phyloP scores from a whole-genome alignment of 2,888 invertebrate genomes.

The Cephus pulcher region DNA sequence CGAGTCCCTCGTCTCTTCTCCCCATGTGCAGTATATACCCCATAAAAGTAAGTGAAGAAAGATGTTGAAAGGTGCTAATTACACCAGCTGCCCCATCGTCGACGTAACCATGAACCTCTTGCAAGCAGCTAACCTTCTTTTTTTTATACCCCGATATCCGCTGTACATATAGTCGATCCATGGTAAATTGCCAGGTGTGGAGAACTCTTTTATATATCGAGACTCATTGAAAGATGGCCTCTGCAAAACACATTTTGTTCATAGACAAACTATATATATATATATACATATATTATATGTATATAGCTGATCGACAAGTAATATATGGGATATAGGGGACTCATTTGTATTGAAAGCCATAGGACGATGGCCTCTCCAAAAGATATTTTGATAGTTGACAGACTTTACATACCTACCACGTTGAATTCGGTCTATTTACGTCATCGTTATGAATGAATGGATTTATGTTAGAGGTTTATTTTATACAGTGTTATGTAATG shows the following conservation, averaged over 20 bases:
- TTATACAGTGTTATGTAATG: not conserved
- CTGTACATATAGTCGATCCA: not conserved
- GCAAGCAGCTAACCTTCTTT: not conserved
- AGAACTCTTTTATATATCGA: not conserved
- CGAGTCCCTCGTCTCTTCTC: conserved; percentile 6
- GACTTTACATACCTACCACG: not conserved
- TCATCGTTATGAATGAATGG: not conserved
- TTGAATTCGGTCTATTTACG: not conserved
- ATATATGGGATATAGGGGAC: no score
- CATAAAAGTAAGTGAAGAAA: conserved; percentile 21
- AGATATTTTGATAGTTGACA: not conserved
- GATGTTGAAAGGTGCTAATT: conserved; percentile 25
- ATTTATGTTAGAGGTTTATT: not conserved
- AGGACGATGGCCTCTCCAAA: no score
- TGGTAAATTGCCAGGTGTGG: not conserved
- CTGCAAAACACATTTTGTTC: no score
- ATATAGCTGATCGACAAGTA: no score
- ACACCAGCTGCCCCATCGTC: conserved; percentile 1
- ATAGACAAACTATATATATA: no score
- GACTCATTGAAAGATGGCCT: no score
- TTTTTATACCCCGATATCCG: not conserved
- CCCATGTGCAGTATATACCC: conserved; percentile 10
- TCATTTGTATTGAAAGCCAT: no score
- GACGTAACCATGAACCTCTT: not conserved
- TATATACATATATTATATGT: no score